Evolutionary conservation across 2,888 invertebrate genomes (phyloP), one percentile per base, ranked within the genome.

Genomic region (Apamea monoglypha): DNA sequence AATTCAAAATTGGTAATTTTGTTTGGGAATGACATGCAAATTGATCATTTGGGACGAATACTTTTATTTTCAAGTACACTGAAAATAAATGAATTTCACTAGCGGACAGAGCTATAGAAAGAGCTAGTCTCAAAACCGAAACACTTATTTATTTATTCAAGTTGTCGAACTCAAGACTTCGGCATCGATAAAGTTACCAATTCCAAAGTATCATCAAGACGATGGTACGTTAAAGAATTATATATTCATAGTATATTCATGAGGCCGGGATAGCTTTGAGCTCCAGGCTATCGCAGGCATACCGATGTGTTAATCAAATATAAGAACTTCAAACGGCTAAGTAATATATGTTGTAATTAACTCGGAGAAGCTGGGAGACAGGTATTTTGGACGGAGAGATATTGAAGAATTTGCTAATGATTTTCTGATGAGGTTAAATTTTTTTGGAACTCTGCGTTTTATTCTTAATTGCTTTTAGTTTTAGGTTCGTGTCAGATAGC

Each of bases 241-340:
- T 87, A 85, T 84, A 87, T 86, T 87, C 86, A 86, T 87, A 74
- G 86, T 72, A 82, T 87, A 87, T 87, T 87, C 85, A 87, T 88
- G 85, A 88, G 77, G 16, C 61, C 32, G 68, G 80, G 88, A 85
- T 83, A 73, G 80, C 80, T 79, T 78, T 66, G 88, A 81, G 81
- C 74, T 75, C 29, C 78, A 53, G 63, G 68, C 66, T 64, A 70
- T 85, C 80, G 71, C 81, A 63, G 67, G 81, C 87, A 85, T 87
- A 81, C 84, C 74, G 66, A 87, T 89, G 76, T 74, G 78, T 78
- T 87, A 78, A 87, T 87, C 81, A 86, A 81, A 88, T 87, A 76
- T 87, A 87, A 85, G 50, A 84, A 84, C 76, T 81, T 81, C 74
- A 77, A 81, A 87, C 75, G 18, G 64, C 50, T 64, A 14, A 67